A percentile compares a stretch with the other conserved stretches of the same genome.
Conservation (phyloP, 2,888 invertebrate genomes). For the Anagyrus pseudococci region DNA sequence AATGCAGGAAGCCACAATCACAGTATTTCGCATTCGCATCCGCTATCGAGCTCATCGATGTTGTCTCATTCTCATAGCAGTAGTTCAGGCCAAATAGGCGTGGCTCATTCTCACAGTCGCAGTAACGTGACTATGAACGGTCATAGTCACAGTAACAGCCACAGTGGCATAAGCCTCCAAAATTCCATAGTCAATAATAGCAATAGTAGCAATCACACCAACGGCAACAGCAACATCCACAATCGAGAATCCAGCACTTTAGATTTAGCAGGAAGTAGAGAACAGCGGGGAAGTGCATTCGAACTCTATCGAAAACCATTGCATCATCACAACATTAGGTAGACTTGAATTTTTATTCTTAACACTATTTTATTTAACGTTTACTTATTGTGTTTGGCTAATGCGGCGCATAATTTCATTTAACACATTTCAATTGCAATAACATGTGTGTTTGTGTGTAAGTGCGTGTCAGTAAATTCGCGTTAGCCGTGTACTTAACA, state of each 20-base stretch:
- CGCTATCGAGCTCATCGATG: conserved; percentile 56
- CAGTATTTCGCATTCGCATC: conserved; percentile 56
- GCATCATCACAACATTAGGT: conserved; percentile 84
- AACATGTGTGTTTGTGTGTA: too few species aligned
- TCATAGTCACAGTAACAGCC: conserved; percentile 50
- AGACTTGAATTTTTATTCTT: too few species aligned
- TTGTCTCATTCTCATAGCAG: conserved; percentile 58
- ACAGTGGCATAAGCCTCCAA: conserved; percentile 47
- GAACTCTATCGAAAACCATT: conserved; percentile 91
- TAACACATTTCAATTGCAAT: too few species aligned
- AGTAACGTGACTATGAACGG: conserved; percentile 54
- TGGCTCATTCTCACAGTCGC: conserved; percentile 52
- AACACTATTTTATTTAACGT: too few species aligned
- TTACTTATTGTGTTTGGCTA: too few species aligned
- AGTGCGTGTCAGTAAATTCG: too few species aligned
- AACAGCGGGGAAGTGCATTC: conserved; percentile 93
- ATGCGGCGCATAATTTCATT: too few species aligned
- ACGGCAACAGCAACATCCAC: conserved; percentile 49
- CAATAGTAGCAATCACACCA: background rate
- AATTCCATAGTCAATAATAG: conserved; percentile 30
- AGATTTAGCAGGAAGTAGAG: conserved; percentile 83
- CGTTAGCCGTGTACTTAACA: too few species aligned
- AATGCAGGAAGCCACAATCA: conserved; percentile 53
- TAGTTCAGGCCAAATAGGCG: conserved; percentile 56
- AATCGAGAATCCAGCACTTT: conserved; percentile 64